phyloP scores from a whole-genome alignment of 2,888 invertebrate species.

The Hirtodrosophila cameraria region DNA sequence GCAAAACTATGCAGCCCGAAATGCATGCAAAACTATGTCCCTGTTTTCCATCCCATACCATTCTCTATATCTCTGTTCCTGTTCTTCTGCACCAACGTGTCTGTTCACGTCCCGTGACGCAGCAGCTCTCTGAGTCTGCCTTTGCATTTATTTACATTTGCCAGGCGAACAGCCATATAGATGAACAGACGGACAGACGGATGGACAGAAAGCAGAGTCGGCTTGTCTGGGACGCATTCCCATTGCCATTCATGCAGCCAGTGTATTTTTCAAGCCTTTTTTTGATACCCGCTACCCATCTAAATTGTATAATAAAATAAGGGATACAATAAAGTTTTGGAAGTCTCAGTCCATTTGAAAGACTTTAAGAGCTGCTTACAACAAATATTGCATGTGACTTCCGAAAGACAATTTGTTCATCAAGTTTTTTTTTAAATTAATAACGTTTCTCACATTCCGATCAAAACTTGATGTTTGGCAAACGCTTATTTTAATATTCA shows the following conservation, averaged over 20 bases:
- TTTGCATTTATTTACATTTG: conserved; percentile 76
- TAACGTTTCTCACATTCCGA: too few species aligned
- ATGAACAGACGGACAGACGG: conserved; percentile 3
- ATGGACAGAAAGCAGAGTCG: conserved; percentile 39
- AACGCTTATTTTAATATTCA: too few species aligned
- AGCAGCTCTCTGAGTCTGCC: conserved; percentile 37
- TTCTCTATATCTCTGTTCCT: conserved; percentile 27
- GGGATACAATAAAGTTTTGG: too few species aligned
- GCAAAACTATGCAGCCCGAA: conserved; percentile 40
- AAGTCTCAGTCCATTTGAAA: too few species aligned
- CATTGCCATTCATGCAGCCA: conserved; percentile 49
- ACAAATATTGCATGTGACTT: too few species aligned
- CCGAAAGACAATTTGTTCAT: too few species aligned
- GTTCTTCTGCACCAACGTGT: conserved; percentile 1
- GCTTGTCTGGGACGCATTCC: conserved; percentile 50
- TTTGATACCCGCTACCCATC: neutral
- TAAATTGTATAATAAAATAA: too few species aligned
- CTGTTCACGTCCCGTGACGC: conserved; percentile 24
- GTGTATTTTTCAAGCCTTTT: conserved; percentile 57
- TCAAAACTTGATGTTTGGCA: too few species aligned
- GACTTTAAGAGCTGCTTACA: too few species aligned
- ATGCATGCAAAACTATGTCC: conserved; percentile 69
- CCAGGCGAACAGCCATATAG: conserved; percentile 17
- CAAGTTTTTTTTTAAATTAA: too few species aligned
- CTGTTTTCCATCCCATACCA: too few species aligned